A percentile compares a stretch with the other conserved stretches of the same genome.
These are phyloP conservation scores for Trigoniulus corallinus DNA, from an alignment of 1,140 invertebrate species.

Conservation along the genomic window DNA sequence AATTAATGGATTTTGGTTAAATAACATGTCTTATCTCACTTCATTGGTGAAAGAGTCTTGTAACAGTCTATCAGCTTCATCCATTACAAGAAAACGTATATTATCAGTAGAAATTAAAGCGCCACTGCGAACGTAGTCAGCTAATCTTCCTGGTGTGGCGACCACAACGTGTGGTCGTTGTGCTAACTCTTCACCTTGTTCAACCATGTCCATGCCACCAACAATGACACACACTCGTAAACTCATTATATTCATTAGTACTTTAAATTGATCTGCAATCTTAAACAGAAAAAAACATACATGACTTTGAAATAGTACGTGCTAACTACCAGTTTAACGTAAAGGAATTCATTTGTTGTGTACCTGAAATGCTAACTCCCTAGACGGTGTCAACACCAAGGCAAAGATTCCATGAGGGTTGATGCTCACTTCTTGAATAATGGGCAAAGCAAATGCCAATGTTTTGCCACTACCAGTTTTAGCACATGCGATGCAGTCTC, in stretches of 20 bases:
- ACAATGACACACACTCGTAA: constrained; percentile 68
- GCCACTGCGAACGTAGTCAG: constrained; percentile 72
- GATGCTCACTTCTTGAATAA: constrained; percentile 75
- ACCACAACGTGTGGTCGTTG: constrained; percentile 85
- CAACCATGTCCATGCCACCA: constrained; percentile 82
- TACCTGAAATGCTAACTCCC: constrained; percentile 76
- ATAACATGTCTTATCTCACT: constrained; percentile 51
- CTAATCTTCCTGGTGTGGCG: constrained; percentile 71
- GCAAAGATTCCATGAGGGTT: constrained; percentile 91
- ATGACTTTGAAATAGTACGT: background rate
- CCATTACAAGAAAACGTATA: constrained; percentile 71
- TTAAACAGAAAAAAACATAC: constrained; percentile 27
- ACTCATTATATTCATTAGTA: constrained; percentile 68
- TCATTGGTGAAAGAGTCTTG: constrained; percentile 32
- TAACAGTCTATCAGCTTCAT: constrained; percentile 82
- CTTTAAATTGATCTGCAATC: constrained; percentile 84
- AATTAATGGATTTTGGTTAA: background rate
- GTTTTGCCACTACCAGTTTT: constrained; percentile 98
- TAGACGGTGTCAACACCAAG: constrained; percentile 84
- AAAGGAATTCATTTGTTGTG: constrained; percentile 7
- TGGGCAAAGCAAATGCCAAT: constrained; percentile 87
- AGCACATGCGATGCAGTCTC: constrained; percentile 84
- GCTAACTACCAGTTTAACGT: background rate
- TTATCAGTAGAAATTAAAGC: constrained; percentile 62
- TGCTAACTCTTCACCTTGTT: constrained; percentile 68